Conservation (phyloP, 2,797 vertebrate genomes). For the Syngnathus acus region DNA sequence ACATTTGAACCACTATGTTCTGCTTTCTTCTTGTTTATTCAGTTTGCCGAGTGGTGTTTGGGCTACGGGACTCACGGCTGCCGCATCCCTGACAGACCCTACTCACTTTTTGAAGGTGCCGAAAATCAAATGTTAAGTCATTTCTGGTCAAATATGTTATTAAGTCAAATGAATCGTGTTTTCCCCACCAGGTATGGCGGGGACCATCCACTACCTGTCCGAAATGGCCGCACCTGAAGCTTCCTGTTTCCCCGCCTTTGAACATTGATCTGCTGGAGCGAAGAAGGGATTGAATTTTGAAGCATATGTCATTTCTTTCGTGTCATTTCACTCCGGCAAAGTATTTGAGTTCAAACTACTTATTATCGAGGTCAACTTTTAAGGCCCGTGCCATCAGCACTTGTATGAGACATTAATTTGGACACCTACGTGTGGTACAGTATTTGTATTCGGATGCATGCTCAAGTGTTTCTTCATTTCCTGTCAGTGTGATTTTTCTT, state of each 20-base stretch:
- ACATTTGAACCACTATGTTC: not conserved
- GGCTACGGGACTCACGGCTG: constrained; percentile 93
- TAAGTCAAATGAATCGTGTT: constrained; percentile 1
- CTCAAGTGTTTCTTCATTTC: not conserved
- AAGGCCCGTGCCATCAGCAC: too few relatives aligned
- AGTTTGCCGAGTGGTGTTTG: constrained; percentile 99
- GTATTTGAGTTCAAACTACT: not conserved
- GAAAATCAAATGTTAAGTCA: not conserved
- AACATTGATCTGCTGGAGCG: constrained; percentile 69
- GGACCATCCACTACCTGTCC: constrained; percentile 90
- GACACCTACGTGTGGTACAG: not conserved
- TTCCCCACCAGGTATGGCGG: constrained; percentile 85
- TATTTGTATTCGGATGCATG: not conserved
- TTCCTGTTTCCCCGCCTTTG: constrained; percentile 89
- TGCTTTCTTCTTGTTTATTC: constrained; percentile 1
- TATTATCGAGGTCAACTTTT: not conserved
- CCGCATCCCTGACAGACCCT: constrained; percentile 92
- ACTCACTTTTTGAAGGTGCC: constrained; percentile 98
- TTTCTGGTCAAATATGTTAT: not conserved
- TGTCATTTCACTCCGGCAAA: not conserved
- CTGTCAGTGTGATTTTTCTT: not conserved
- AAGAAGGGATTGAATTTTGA: not conserved
- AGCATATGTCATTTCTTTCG: not conserved
- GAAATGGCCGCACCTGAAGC: constrained; percentile 80
- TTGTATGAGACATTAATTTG: too few relatives aligned